Conservation (phyloP, 2,888 invertebrate species). For the Erpobdella octoculata region DNA sequence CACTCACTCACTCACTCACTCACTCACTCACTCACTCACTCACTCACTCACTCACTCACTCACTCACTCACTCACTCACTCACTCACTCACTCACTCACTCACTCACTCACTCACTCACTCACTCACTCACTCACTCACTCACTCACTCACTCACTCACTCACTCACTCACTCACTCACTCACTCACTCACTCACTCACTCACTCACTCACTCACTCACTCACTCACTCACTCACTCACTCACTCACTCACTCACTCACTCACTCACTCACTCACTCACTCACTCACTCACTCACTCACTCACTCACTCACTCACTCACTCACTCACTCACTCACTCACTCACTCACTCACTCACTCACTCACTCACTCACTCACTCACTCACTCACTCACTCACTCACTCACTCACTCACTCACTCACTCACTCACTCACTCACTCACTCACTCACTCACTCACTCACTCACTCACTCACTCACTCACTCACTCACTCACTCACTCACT, state of each 20-base stretch:
- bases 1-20: background rate
- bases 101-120: slow-evolving; percentile 1
- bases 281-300: background rate
- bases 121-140: background rate
- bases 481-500: too few relatives aligned
- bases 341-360: background rate
- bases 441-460: too few relatives aligned
- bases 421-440: too few relatives aligned
- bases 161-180: background rate
- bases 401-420: too few relatives aligned
- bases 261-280: background rate
- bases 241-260: background rate
- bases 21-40: background rate
- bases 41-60: slow-evolving; percentile 2
- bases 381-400: too few relatives aligned
- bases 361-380: too few relatives aligned
- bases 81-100: slow-evolving; percentile 4
- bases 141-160: background rate
- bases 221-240: background rate
- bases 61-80: slow-evolving; percentile 9
- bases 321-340: background rate
- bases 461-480: too few relatives aligned
- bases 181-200: background rate
- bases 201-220: background rate
- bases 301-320: background rate